A percentile compares a stretch with the other conserved stretches of the same genome.
Conservation (phyloP, 2,888 invertebrate genomes). For the Epinotia ramella region DNA sequence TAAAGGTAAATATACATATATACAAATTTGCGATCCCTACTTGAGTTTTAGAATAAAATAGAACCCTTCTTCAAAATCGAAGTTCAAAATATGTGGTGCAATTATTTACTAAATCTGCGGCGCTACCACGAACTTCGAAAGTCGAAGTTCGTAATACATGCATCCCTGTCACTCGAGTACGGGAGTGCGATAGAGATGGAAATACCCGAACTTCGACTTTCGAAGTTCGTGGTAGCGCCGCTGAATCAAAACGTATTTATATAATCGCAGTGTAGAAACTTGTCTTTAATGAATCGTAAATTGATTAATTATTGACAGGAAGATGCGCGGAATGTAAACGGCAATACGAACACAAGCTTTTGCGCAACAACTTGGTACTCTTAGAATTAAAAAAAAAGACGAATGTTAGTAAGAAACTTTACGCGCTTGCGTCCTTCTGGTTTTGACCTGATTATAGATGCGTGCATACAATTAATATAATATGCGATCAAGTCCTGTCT, state of each 20-base stretch:
- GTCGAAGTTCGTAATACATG: no score
- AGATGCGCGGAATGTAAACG: slow-evolving; percentile 3
- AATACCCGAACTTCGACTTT: no score
- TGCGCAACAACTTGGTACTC: background rate
- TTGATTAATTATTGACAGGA: slow-evolving; percentile 19
- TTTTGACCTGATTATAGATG: background rate
- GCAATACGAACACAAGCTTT: background rate
- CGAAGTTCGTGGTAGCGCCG: no score
- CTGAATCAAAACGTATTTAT: background rate
- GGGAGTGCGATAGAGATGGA: no score
- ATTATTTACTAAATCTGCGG: no score
- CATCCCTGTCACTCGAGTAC: no score
- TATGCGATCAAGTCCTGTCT: background rate
- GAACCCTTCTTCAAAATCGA: no score
- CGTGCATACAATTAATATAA: background rate
- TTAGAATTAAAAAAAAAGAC: background rate
- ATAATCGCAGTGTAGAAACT: background rate
- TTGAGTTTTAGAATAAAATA: no score
- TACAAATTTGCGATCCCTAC: no score
- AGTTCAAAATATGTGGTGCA: no score
- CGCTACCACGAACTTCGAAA: no score
- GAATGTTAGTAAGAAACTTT: background rate
- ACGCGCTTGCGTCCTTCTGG: background rate
- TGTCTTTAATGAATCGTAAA: background rate
- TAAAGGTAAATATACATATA: no score